A percentile compares a stretch with the other conserved stretches of the same genome.
These are phyloP conservation scores for Phoxinus phoxinus DNA, from an alignment of 2,113 vertebrate species.

Conservation along the genomic window DNA sequence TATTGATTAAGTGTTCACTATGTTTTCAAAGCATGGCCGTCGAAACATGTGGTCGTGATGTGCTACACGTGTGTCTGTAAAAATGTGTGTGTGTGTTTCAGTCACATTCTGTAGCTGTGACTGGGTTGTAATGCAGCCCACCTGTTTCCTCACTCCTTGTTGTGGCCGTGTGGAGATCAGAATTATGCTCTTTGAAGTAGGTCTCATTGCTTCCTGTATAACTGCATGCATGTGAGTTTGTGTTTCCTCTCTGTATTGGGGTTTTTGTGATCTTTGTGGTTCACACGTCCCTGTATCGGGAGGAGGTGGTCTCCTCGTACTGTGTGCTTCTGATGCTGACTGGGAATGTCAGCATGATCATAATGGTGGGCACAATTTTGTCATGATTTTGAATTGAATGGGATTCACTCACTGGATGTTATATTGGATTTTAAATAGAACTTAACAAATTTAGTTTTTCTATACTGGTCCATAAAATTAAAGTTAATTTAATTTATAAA, in stretches of 20 bases:
- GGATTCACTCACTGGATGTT: background rate
- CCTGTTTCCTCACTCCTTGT: constrained; percentile 74
- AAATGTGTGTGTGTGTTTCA: constrained; percentile 25
- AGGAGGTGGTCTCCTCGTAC: constrained; percentile 17
- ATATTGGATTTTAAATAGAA: background rate
- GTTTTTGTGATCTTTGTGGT: constrained; percentile 66
- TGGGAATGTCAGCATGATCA: constrained; percentile 9
- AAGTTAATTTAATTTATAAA: no score
- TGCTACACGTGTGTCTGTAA: constrained; percentile 39
- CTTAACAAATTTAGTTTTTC: background rate
- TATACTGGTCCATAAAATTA: no score
- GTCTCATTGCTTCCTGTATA: constrained; percentile 81
- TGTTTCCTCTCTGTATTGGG: constrained; percentile 58
- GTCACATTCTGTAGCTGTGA: constrained; percentile 52
- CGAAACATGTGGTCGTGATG: constrained; percentile 42
- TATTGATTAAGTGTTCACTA: constrained; percentile 46
- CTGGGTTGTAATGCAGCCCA: constrained; percentile 63
- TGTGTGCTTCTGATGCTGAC: constrained; percentile 21
- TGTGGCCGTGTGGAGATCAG: constrained; percentile 67
- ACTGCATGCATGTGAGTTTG: constrained; percentile 66
- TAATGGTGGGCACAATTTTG: background rate
- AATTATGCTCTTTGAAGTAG: constrained; percentile 72
- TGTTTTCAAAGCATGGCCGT: constrained; percentile 28
- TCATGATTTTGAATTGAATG: background rate
- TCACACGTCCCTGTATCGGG: constrained; percentile 61